Evolutionary conservation across 2,113 vertebrate species (phyloP).

Genomic region (Epinephelus fuscoguttatus): DNA sequence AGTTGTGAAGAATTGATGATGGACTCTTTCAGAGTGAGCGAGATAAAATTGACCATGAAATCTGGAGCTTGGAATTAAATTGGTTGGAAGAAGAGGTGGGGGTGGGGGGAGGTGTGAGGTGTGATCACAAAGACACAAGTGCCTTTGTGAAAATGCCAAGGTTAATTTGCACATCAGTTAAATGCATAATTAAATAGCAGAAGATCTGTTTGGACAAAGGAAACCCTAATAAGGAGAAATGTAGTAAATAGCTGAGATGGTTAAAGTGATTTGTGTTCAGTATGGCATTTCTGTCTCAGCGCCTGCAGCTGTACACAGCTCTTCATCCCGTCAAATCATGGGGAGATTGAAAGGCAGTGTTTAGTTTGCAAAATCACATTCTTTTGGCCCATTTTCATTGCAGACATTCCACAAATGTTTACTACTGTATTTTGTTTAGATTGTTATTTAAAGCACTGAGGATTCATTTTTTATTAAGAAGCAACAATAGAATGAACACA

Average conservation of each 20-base stretch:
- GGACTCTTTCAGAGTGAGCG: constrained; percentile 82
- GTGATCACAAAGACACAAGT: constrained; percentile 70
- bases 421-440: background rate
- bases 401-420: background rate
- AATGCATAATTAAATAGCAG: constrained; percentile 80
- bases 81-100: constrained; percentile 76
- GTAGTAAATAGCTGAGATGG: constrained; percentile 52
- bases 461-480: background rate
- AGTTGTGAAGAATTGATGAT: constrained; percentile 88
- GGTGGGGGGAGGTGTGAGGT: constrained; percentile 45
- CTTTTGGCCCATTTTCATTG: background rate
- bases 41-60: constrained; percentile 90
- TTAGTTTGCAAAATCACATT: background rate
- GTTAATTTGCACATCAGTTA: constrained; percentile 84
- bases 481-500: too few relatives aligned
- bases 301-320: background rate
- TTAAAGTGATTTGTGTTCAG: constrained; percentile 52
- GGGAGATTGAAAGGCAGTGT: background rate
- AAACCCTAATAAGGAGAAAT: constrained; percentile 58
- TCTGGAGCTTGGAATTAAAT: constrained; percentile 85
- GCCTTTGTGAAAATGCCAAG: constrained; percentile 81
- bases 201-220: constrained; percentile 73
- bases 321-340: background rate
- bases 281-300: constrained; percentile 15
- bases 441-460: background rate